phyloP scores from a whole-genome alignment of 2,113 vertebrate genomes.

The Festucalex cinctus region DNA sequence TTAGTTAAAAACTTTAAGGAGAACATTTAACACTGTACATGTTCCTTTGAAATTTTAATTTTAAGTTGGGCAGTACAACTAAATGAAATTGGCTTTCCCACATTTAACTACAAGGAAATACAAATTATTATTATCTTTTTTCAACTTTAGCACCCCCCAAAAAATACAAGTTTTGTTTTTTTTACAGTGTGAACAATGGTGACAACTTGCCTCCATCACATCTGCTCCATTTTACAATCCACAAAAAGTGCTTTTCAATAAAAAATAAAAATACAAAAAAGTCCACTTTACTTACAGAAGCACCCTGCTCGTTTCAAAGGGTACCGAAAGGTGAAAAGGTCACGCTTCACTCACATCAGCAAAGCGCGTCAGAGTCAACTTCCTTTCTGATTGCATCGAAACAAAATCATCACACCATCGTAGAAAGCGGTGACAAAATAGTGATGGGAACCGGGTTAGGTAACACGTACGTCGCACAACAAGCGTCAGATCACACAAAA shows the following conservation, averaged over 20 bases:
- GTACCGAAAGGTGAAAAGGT: neutral
- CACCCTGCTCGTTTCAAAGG: neutral
- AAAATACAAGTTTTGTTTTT: too few species aligned
- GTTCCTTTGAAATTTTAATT: conserved; percentile 12
- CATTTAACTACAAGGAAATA: too few species aligned
- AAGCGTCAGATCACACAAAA: neutral
- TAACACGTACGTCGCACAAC: neutral
- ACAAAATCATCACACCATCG: conserved; percentile 1
- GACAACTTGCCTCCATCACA: conserved; percentile 30
- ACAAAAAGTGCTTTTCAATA: neutral
- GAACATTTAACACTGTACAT: neutral
- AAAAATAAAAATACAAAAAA: neutral
- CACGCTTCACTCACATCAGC: conserved; percentile 13
- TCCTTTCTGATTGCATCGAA: conserved; percentile 26
- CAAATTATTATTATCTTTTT: too few species aligned
- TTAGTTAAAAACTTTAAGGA: neutral
- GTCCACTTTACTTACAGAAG: neutral
- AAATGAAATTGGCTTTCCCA: too few species aligned
- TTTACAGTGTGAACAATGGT: too few species aligned
- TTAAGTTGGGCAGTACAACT: too few species aligned
- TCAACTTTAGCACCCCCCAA: too few species aligned
- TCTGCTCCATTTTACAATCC: conserved; percentile 36
- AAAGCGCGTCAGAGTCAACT: conserved; percentile 8
- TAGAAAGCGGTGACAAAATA: neutral
- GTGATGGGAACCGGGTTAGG: neutral